Percentiles rank a stretch among this genome's conserved stretches.
Conservation (phyloP, 2,797 vertebrate species). For the Nasua narica region DNA sequence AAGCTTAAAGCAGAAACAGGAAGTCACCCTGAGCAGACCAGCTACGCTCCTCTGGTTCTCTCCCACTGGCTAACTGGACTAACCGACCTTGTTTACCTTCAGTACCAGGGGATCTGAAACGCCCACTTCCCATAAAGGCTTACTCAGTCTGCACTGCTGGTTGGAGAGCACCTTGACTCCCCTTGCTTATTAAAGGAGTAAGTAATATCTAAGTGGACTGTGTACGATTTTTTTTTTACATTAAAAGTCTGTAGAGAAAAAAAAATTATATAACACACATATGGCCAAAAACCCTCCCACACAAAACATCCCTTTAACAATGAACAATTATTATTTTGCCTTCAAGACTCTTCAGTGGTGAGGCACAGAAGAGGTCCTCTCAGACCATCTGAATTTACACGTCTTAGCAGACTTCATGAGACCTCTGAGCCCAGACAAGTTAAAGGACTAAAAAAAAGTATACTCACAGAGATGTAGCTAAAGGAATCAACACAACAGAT, state of each 20-base stretch:
- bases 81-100: background rate
- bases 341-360: background rate
- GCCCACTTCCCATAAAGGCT: background rate
- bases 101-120: background rate
- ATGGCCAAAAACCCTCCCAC: background rate
- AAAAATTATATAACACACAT: background rate
- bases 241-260: constrained; percentile 5
- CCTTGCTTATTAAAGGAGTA: background rate
- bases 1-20: background rate
- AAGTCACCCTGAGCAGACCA: background rate
- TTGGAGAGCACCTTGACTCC: background rate
- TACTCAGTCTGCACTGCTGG: background rate
- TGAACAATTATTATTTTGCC: background rate
- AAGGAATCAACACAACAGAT: background rate
- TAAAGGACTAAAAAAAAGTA: background rate
- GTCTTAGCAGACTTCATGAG: background rate
- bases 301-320: background rate
- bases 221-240: background rate
- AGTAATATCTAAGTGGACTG: background rate
- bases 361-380: background rate
- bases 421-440: background rate
- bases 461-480: background rate
- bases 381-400: background rate
- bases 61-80: background rate
- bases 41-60: background rate